Evolutionary conservation across 2,888 invertebrate species (phyloP).

Genomic region (Protophormia terraenovae): DNA sequence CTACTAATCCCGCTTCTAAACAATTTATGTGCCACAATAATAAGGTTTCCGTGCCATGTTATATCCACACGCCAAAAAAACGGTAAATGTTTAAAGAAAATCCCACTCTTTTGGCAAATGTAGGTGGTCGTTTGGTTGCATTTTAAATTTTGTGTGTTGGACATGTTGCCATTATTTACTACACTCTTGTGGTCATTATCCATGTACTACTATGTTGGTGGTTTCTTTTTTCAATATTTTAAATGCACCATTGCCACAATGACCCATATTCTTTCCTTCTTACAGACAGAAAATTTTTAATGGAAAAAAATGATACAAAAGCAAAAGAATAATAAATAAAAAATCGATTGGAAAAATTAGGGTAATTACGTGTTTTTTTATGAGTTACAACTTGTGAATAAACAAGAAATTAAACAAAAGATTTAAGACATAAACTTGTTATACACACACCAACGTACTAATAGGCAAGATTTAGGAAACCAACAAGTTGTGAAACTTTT

Average conservation of each 20-base stretch:
- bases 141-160: background rate
- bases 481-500: too few relatives aligned
- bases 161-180: background rate
- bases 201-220: constrained; percentile 16
- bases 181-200: background rate
- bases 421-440: background rate
- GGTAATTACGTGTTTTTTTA: background rate
- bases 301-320: background rate
- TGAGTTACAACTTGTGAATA: background rate
- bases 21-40: too few relatives aligned
- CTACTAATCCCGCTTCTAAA: background rate
- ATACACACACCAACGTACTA: too few relatives aligned
- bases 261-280: constrained; percentile 5
- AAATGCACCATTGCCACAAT: background rate
- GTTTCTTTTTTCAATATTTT: constrained; percentile 14
- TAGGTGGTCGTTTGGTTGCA: background rate
- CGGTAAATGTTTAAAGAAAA: background rate
- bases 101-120: background rate
- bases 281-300: background rate
- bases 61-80: background rate
- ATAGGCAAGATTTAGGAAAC: too few relatives aligned
- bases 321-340: background rate
- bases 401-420: background rate
- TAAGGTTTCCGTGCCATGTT: background rate
- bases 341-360: background rate